Evolutionary conservation across 2,797 vertebrate species (phyloP).

Genomic region (Discoglossus pictus): DNA sequence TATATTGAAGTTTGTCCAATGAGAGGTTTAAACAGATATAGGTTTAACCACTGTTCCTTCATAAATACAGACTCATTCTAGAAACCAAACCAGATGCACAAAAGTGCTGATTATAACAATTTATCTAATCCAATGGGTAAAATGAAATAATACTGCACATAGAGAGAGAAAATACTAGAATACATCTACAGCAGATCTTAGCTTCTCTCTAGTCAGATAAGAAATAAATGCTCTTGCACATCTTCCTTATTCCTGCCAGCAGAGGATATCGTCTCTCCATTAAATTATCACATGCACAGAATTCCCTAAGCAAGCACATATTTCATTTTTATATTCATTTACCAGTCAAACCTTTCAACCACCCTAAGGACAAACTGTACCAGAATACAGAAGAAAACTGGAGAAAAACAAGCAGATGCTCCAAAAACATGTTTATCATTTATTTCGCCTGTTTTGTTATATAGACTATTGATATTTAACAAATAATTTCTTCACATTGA

Average conservation of each 20-base stretch:
- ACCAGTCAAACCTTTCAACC: slow-evolving; percentile 20
- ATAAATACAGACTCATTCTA: slow-evolving; percentile 5
- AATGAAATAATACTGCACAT: background rate
- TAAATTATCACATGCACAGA: slow-evolving; percentile 30
- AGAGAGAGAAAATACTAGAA: background rate
- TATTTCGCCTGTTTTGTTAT: too few species aligned
- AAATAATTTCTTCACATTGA: too few species aligned
- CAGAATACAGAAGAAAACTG: slow-evolving; percentile 1
- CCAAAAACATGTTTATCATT: too few species aligned
- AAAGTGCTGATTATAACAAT: slow-evolving; percentile 24
- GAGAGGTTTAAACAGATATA: slow-evolving; percentile 10
- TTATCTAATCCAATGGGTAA: background rate
- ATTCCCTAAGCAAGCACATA: slow-evolving; percentile 19
- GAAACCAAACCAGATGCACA: slow-evolving; percentile 25
- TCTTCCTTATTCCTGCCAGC: slow-evolving; percentile 63
- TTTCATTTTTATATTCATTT: slow-evolving; percentile 18
- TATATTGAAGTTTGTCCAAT: slow-evolving; percentile 17
- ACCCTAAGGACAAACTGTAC: slow-evolving; percentile 26
- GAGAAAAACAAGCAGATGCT: background rate
- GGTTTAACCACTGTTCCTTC: slow-evolving; percentile 20
- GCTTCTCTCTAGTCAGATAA: slow-evolving; percentile 4
- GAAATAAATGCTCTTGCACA: slow-evolving; percentile 27
- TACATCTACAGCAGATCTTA: slow-evolving; percentile 8
- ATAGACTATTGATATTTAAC: too few species aligned
- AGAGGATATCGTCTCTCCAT: slow-evolving; percentile 66